These are phyloP conservation scores for Furnarius figulus DNA, from an alignment of 2,113 vertebrate genomes.

Conservation along the genomic window DNA sequence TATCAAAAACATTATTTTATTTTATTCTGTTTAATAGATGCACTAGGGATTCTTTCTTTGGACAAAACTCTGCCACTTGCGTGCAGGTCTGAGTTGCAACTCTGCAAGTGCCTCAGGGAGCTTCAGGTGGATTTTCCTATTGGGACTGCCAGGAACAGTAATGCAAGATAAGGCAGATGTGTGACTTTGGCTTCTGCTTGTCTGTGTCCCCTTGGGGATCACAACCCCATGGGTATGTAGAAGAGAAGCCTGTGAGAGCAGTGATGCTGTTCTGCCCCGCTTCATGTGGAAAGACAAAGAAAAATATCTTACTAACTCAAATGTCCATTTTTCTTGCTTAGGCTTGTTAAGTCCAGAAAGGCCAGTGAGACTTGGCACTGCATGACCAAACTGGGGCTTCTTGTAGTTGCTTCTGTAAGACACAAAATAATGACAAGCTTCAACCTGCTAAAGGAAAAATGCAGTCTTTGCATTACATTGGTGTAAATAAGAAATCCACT, in stretches of 20 bases:
- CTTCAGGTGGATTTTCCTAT: neutral
- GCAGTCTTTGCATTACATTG: neutral
- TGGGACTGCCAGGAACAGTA: neutral
- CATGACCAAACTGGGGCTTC: neutral
- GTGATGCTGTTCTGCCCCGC: neutral
- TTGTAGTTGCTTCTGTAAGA: neutral
- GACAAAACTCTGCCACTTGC: neutral
- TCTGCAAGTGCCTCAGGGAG: neutral
- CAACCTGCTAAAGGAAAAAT: neutral
- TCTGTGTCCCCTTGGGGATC: neutral
- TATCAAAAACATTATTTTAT: neutral
- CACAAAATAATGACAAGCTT: neutral
- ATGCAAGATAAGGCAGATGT: neutral
- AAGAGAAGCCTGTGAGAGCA: neutral
- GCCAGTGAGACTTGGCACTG: neutral
- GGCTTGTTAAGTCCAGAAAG: neutral
- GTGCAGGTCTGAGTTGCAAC: accelerated
- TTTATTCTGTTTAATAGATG: neutral
- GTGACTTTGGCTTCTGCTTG: neutral
- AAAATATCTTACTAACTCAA: neutral
- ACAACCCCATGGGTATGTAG: neutral
- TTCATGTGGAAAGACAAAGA: neutral
- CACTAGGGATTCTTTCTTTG: neutral
- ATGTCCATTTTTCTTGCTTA: neutral
- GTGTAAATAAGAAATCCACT: neutral